Evolutionary conservation across 2,113 vertebrate species (phyloP).

Genomic region (Eudyptes chrysolophus): DNA sequence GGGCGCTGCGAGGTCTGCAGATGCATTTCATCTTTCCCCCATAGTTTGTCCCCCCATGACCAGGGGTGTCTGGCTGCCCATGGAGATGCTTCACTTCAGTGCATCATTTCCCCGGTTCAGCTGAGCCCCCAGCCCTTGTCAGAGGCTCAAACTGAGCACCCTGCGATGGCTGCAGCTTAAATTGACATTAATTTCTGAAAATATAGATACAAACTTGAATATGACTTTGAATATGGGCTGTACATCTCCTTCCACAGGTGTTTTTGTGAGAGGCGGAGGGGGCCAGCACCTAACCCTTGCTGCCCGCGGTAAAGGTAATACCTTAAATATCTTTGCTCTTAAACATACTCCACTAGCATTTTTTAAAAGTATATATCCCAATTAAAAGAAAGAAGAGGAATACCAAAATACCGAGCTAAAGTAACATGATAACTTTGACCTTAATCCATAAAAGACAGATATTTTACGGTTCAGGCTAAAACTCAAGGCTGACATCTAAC

Average conservation of each 20-base stretch:
- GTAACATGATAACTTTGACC: slow-evolving; percentile 3
- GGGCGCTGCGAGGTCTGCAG: not conserved
- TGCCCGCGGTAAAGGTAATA: rapidly evolving
- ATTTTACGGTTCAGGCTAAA: slow-evolving; percentile 40
- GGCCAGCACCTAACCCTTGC: not conserved
- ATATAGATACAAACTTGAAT: not conserved
- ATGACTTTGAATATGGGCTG: not conserved
- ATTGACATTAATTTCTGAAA: not conserved
- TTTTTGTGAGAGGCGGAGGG: not conserved
- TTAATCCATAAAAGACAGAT: slow-evolving; percentile 47
- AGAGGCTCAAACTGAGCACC: not conserved
- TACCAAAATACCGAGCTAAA: not conserved
- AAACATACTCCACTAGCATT: not conserved
- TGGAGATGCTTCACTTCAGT: not conserved
- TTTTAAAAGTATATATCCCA: not conserved
- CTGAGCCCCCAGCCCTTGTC: not conserved
- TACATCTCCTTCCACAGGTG: not conserved
- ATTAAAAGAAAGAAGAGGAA: slow-evolving; percentile 19
- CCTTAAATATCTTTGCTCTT: not conserved
- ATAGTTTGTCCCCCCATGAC: not conserved
- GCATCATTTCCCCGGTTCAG: not conserved
- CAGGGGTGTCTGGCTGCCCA: not conserved
- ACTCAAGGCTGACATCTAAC: slow-evolving; percentile 28
- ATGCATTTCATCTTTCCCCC: not conserved
- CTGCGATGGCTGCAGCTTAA: not conserved